Evolutionary conservation across 2,797 vertebrate genomes (phyloP).

Genomic region (Nasua narica): DNA sequence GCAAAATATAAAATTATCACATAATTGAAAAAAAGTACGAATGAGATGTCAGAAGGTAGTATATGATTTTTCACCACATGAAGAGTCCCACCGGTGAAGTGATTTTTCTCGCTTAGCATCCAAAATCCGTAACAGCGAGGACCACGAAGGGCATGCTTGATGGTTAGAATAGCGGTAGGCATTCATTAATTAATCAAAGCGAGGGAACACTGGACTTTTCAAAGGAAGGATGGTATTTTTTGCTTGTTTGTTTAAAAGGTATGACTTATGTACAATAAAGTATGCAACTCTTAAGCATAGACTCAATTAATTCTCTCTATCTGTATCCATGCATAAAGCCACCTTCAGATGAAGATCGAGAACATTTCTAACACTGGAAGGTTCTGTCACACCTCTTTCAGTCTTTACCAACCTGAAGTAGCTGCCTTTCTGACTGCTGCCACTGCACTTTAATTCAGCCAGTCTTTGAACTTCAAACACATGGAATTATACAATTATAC

Average conservation of each 20-base stretch:
- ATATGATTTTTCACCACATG: neutral
- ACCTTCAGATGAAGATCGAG: neutral
- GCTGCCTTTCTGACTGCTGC: neutral
- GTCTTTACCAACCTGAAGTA: neutral
- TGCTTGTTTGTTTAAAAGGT: neutral
- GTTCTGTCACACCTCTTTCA: neutral
- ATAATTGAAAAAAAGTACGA: neutral
- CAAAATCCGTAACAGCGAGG: neutral
- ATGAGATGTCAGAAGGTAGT: neutral
- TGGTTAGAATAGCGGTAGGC: neutral
- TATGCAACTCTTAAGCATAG: neutral
- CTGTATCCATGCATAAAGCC: neutral
- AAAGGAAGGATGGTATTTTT: neutral
- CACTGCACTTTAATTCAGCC: neutral
- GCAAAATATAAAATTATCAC: conserved; percentile 8
- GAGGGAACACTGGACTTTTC: neutral
- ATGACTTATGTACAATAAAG: neutral
- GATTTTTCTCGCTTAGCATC: neutral
- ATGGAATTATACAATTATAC: neutral
- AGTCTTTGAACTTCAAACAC: neutral
- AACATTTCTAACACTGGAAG: neutral
- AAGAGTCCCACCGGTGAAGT: neutral
- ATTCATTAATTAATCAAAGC: neutral
- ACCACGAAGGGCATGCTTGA: neutral
- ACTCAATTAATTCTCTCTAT: neutral